Conservation (phyloP, 2,797 vertebrate species). For the Acanthis flammea region DNA sequence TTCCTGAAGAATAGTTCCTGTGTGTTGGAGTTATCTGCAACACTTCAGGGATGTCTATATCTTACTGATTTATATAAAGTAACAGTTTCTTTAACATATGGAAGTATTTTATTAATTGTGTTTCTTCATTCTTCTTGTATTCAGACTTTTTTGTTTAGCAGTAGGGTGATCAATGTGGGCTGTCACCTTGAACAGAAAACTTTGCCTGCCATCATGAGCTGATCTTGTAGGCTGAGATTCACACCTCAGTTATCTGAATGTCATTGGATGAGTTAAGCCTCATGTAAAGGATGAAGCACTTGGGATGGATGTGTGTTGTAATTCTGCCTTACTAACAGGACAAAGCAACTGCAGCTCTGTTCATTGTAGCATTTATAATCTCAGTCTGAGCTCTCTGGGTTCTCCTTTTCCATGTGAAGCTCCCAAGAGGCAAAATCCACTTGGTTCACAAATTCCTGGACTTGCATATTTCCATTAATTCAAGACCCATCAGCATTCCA, state of each 20-base stretch:
- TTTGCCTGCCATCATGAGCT: neutral
- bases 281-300: neutral
- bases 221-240: neutral
- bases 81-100: neutral
- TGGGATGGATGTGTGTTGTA: neutral
- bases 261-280: neutral
- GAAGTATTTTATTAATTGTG: neutral
- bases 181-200: neutral
- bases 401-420: neutral
- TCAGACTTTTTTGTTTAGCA: neutral
- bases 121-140: neutral
- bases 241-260: neutral
- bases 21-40: neutral
- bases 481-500: neutral
- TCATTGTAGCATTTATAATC: neutral
- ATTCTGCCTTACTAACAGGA: neutral
- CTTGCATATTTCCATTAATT: neutral
- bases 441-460: neutral
- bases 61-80: neutral
- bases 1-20: neutral
- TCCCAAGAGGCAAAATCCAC: neutral
- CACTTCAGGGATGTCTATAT: neutral
- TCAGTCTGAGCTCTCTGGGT: neutral
- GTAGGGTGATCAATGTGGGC: accelerated
- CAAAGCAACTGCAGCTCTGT: neutral